Evolutionary conservation across 2,888 invertebrate genomes (phyloP), one percentile per base, ranked within the genome.

Genomic region (Acronicta alni): DNA sequence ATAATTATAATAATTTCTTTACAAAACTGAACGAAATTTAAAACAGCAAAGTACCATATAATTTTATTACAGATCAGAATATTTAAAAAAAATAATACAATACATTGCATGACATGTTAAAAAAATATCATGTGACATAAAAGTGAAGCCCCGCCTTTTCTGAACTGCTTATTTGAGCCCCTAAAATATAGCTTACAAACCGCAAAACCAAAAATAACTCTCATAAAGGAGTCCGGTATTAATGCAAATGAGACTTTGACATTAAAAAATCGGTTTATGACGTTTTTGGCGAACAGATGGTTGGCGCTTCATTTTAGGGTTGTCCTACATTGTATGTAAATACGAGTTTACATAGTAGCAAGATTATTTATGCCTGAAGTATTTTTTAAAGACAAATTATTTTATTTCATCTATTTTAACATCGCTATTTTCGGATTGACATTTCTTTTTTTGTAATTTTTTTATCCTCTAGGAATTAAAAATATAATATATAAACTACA

Each of bases 241-340:
- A 69, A 81, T 82, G 79, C 79, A 82, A 82, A 82, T 82, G 67
- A 70, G 55, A 41, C 49, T 56, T 46, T 60, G 57, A 59, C 66
- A 67, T 64, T 66, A 45, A 48, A 59, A 76, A 75, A 70, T 43
- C 64, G 61, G 39, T 53, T 41, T 49, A 57, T 47, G 72, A 71
- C 56, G 54, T 68, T 66, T 75, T 71, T 75, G 14, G 32, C 15
- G 37, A 49, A 67, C 81, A 82, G 79, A 79, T 81, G 82, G 77
- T 32, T 43, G 46, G 63, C 71, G 79, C 53, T 56, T 43, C 8
- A 41, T 26, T 18, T 51, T 55, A 69, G 54, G 75, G 66, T 51
- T 20, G 38, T n/a, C 0, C 8, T 57, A 58, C 56, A 68, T 42
- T 12, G 23, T 2, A 26, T 9, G 9, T 35, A 53, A 39, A 8